Conservation (phyloP, 2,113 vertebrate species). For the Solenodon paradoxus region DNA sequence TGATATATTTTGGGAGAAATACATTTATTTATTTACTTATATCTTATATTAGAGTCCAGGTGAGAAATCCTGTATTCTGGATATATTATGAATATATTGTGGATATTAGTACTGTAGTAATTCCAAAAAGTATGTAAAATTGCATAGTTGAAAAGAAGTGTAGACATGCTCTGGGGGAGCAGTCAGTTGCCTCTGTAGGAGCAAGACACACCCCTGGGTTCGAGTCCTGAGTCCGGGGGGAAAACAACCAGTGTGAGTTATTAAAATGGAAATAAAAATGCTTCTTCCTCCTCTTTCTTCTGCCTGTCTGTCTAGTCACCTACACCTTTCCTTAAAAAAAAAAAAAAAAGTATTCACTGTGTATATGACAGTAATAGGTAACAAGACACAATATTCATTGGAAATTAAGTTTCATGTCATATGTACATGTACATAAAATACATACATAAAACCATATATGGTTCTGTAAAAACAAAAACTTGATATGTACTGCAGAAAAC, state of each 20-base stretch:
- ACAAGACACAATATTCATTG: background rate
- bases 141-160: background rate
- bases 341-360: background rate
- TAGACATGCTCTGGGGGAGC: too few relatives aligned
- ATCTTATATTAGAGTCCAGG: background rate
- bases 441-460: too few relatives aligned
- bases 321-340: too few relatives aligned
- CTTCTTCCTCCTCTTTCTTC: too few relatives aligned
- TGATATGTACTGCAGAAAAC: background rate
- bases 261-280: too few relatives aligned
- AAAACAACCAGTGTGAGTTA: too few relatives aligned
- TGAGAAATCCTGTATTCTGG: background rate
- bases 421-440: too few relatives aligned
- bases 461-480: background rate
- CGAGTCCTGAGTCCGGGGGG: too few relatives aligned
- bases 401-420: background rate
- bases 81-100: background rate
- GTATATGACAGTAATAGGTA: background rate
- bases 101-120: background rate
- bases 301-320: too few relatives aligned
- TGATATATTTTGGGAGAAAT: background rate
- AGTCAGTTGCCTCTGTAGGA: too few relatives aligned
- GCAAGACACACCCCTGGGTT: too few relatives aligned
- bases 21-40: background rate
- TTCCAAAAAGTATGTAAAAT: background rate